phyloP scores from a whole-genome alignment of 2,797 vertebrate species.

The Fratercula arctica region DNA sequence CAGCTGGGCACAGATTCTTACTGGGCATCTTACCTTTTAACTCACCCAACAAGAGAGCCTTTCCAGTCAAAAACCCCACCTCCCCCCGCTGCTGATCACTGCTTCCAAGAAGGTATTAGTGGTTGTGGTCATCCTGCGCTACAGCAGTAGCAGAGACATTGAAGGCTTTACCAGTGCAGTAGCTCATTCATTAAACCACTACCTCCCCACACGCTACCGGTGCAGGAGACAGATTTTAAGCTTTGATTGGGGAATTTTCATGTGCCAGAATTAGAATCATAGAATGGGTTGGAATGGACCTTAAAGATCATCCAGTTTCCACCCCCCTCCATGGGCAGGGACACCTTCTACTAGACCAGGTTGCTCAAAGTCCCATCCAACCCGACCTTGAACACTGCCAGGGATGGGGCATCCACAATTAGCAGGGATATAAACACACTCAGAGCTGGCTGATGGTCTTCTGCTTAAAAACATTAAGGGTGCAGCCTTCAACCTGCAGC shows the following conservation, averaged over 20 bases:
- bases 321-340: neutral
- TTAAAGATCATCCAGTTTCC: neutral
- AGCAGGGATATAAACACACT: neutral
- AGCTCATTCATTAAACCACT: neutral
- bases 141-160: neutral
- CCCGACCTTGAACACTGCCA: neutral
- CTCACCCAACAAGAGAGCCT: neutral
- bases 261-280: neutral
- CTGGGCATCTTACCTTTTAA: neutral
- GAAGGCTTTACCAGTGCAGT: neutral
- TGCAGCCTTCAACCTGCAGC: neutral
- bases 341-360: neutral
- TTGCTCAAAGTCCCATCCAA: neutral
- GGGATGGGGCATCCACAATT: neutral
- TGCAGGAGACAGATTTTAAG: neutral
- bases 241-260: neutral
- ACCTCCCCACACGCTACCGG: fast-evolving
- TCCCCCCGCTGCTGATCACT: fast-evolving
- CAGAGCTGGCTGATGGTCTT: neutral
- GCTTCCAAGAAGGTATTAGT: neutral
- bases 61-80: neutral
- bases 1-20: neutral
- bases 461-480: neutral
- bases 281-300: neutral
- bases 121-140: neutral